These are phyloP conservation scores for Pollenia griseotomentosa DNA, from an alignment of 2,888 invertebrate species.

Conservation along the genomic window DNA sequence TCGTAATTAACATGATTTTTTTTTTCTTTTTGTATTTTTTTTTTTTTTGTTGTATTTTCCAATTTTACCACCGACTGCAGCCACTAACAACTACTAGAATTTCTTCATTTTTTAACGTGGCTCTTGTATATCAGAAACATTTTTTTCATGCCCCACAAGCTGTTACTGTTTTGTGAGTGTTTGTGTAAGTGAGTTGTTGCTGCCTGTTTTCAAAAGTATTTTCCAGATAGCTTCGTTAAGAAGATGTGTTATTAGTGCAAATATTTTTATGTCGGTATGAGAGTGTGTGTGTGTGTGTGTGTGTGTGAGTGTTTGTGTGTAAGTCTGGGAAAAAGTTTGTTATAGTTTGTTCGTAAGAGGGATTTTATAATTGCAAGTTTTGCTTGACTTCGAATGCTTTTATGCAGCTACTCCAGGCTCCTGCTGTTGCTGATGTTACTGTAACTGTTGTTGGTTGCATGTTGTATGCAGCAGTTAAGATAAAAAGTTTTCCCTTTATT, in stretches of 20 bases:
- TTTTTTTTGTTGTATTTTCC: not conserved
- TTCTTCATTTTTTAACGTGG: slow-evolving; percentile 10
- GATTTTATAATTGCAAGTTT: slow-evolving; percentile 25
- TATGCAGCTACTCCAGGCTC: not conserved
- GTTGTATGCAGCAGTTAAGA: slow-evolving; percentile 52
- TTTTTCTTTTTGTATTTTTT: not conserved
- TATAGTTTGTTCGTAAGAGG: slow-evolving; percentile 31
- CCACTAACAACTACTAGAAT: slow-evolving; percentile 16
- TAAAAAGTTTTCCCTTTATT: slow-evolving; percentile 68
- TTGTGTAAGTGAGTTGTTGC: not conserved
- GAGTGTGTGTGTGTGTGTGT: not conserved
- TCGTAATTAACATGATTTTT: slow-evolving; percentile 71
- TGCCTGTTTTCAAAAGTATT: slow-evolving; percentile 48
- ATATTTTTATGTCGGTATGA: slow-evolving; percentile 18
- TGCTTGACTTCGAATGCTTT: slow-evolving; percentile 18
- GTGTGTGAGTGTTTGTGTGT: not conserved
- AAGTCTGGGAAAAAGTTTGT: slow-evolving; percentile 33
- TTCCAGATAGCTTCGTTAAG: slow-evolving; percentile 56
- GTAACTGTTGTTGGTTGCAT: slow-evolving; percentile 23
- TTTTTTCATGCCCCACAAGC: slow-evolving; percentile 40
- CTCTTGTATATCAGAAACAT: not conserved
- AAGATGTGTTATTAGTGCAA: slow-evolving; percentile 48
- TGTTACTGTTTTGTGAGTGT: slow-evolving; percentile 52
- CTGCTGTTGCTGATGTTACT: slow-evolving; percentile 13
- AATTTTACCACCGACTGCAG: slow-evolving; percentile 27